Conservation (phyloP, 2,113 vertebrate genomes). For the Silurus asotus region DNA sequence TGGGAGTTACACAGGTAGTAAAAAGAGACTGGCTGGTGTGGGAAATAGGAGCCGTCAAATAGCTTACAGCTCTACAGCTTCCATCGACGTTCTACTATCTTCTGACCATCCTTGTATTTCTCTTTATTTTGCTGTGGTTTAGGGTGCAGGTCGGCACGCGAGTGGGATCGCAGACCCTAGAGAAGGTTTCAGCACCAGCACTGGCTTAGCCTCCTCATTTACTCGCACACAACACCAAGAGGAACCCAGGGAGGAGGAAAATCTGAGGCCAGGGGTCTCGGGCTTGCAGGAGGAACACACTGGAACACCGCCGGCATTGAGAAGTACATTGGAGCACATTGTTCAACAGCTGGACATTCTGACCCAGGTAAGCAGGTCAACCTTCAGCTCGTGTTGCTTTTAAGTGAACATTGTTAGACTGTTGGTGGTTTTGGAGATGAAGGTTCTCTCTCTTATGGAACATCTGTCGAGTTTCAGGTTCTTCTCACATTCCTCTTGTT, state of each 20-base stretch:
- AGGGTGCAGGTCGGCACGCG: conserved; percentile 28
- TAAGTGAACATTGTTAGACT: neutral
- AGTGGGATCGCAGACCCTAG: neutral
- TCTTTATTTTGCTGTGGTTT: neutral
- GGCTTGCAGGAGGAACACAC: conserved; percentile 59
- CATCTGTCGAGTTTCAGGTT: neutral
- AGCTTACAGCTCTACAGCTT: neutral
- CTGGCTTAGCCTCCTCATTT: conserved; percentile 17
- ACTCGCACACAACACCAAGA: conserved; percentile 38
- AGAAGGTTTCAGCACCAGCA: neutral
- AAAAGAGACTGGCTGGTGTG: neutral
- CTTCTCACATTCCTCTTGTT: neutral
- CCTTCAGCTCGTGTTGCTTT: neutral
- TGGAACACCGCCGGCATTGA: conserved; percentile 65
- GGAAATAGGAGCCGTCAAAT: neutral
- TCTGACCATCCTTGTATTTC: neutral
- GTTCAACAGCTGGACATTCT: conserved; percentile 85
- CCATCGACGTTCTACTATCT: neutral
- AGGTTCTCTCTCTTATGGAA: neutral
- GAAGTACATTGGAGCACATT: conserved; percentile 79
- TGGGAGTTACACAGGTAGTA: neutral
- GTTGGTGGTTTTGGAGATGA: neutral
- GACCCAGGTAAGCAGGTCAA: conserved; percentile 78
- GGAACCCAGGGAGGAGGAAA: conserved; percentile 58
- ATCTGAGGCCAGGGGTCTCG: conserved; percentile 39